phyloP scores from a whole-genome alignment of 2,797 vertebrate species.

The Aphelocoma californica region DNA sequence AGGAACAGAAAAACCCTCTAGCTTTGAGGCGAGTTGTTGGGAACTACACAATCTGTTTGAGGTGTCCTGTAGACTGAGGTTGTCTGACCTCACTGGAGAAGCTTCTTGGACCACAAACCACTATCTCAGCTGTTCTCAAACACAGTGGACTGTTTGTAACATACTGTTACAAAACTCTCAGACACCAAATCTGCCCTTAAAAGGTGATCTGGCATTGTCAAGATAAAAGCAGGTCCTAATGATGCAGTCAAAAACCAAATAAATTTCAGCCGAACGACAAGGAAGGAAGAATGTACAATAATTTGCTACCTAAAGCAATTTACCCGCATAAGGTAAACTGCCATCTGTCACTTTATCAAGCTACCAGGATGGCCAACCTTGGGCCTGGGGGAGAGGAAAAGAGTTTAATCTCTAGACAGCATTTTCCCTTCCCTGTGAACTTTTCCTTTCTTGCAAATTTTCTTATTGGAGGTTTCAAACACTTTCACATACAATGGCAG shows the following conservation, averaged over 20 bases:
- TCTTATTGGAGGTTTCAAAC: background rate
- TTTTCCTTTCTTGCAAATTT: background rate
- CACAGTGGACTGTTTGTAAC: background rate
- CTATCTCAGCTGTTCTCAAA: background rate
- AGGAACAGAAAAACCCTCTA: background rate
- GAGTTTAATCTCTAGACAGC: background rate
- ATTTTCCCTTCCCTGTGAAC: background rate
- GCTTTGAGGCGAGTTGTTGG: fast-evolving
- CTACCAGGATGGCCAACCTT: background rate
- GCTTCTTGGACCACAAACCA: background rate
- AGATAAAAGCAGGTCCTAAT: background rate
- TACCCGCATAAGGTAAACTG: background rate
- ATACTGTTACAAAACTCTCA: background rate
- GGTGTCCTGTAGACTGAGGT: background rate
- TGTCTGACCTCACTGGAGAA: background rate
- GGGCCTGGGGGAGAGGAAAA: background rate
- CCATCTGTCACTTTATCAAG: background rate
- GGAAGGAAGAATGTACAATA: background rate
- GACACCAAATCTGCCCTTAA: background rate
- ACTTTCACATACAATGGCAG: background rate
- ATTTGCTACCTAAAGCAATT: background rate
- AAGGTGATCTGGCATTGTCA: background rate
- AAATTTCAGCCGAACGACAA: background rate
- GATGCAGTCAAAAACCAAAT: background rate
- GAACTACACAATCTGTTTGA: background rate